Base-by-base conservation (phyloP, 1,140 invertebrate genomes). In the Papilio glaucus region DNA sequence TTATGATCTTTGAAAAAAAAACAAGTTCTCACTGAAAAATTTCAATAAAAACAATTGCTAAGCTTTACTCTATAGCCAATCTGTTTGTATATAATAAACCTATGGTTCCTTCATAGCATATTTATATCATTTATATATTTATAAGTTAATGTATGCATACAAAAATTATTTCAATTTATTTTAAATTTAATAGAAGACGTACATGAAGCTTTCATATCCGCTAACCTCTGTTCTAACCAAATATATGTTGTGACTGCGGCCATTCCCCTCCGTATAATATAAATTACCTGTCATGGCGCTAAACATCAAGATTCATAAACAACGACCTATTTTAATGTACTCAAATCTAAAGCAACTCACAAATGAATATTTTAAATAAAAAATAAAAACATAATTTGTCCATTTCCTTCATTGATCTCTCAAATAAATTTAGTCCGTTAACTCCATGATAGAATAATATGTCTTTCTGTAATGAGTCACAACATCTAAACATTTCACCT, bases 401-500 rank as follows among this genome's bases (percentile, higher is more conserved):
- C 26, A 69, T 24, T 53, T 49, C 18, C n/a, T 69, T 65, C 37
- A 65, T 65, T 38, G 33, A 21, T 65, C 9, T 3, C 29, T 2
- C n/a, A 63, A 63, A 15, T n/a, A 18, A 39, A 38, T 65, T 65
- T 37, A 65, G 62, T 65, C 62, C 33, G 1, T 65, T 24, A n/a
- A 41, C 7, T 4, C 9, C 10, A 38, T 24, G 37, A 63, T 63
- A 38, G 6, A 38, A 18, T n/a, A n/a, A 53, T 8, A 18, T 65
- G 29, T 65, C n/a, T 37, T 8, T 38, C n/a, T 3, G 21, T 41
- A 42, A 21, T 45, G 18, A n/a, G 41, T 74, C 73, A 72, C 71
- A 76, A 78, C 81, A 79, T 75, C 65, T 65, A 74, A 78, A 82
- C 79, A 76, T 80, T 74, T 78, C 72, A 75, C 67, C 77, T 77